These are phyloP conservation scores for Apis laboriosa DNA, from an alignment of 1,140 invertebrate genomes.

Conservation along the genomic window DNA sequence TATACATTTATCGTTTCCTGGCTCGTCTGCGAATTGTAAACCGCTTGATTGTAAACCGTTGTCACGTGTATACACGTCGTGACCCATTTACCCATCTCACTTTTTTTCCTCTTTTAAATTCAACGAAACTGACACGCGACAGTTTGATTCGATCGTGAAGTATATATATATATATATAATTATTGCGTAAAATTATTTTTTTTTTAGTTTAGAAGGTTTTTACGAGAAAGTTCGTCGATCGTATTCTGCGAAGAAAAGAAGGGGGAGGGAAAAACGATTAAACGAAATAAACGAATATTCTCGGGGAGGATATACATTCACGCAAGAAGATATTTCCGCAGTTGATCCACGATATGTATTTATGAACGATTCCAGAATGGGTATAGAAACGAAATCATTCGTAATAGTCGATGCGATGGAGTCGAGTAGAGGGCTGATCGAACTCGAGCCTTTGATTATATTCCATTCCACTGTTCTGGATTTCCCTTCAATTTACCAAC, in stretches of 20 bases:
- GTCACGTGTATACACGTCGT: background rate
- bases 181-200: background rate
- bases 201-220: background rate
- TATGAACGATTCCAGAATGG: background rate
- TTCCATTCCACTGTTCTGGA: too few species aligned
- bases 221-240: background rate
- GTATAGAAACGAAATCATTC: background rate
- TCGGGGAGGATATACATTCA: too few species aligned
- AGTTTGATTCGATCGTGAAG: background rate
- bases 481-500: background rate
- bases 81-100: background rate
- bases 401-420: too few species aligned
- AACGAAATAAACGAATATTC: background rate
- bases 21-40: slow-evolving; percentile 8
- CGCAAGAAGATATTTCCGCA: background rate
- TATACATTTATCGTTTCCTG: slow-evolving; percentile 36
- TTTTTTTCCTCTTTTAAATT: background rate
- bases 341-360: background rate
- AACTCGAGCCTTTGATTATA: background rate
- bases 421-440: background rate
- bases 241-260: slow-evolving; percentile 1
- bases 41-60: slow-evolving; percentile 17
- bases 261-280: background rate
- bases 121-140: background rate
- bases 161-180: background rate